Percentiles rank a stretch among this genome's conserved stretches.
Conservation (phyloP, 2,797 vertebrate genomes). For the Pangasius krempfi region DNA sequence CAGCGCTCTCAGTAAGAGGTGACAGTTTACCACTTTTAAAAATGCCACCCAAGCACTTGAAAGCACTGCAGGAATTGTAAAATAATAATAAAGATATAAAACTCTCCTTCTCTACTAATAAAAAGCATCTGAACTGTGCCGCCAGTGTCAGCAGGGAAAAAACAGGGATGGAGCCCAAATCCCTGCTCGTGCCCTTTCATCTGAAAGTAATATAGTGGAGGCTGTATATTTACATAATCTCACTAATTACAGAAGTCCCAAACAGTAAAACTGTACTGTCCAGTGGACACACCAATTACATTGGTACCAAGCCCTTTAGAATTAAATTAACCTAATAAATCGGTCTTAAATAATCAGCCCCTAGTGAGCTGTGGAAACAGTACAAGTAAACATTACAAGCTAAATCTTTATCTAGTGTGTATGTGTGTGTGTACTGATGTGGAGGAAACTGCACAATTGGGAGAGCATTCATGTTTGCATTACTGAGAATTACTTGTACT, state of each 20-base stretch:
- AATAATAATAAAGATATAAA: not conserved
- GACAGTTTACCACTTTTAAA: not conserved
- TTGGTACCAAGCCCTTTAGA: not conserved
- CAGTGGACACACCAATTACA: not conserved
- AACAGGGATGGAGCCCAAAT: not conserved
- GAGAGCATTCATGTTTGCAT: not conserved
- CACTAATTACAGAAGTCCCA: too few relatives aligned
- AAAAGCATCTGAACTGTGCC: not conserved
- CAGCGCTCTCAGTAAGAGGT: not conserved
- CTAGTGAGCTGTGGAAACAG: not conserved
- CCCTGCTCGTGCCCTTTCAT: not conserved
- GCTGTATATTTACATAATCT: not conserved
- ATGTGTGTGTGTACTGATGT: not conserved
- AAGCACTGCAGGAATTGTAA: not conserved
- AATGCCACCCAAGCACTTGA: not conserved
- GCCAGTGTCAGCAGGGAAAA: not conserved
- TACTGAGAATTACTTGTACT: not conserved
- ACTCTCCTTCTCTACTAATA: not conserved
- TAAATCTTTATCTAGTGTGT: not conserved
- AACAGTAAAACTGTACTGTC: not conserved
- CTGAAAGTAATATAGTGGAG: not conserved
- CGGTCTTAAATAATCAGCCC: not conserved
- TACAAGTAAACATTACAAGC: not conserved
- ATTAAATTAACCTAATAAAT: not conserved
- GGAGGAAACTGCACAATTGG: not conserved